These are phyloP conservation scores for Gymnocypris eckloni DNA, from an alignment of 2,797 vertebrate species.

Conservation along the genomic window DNA sequence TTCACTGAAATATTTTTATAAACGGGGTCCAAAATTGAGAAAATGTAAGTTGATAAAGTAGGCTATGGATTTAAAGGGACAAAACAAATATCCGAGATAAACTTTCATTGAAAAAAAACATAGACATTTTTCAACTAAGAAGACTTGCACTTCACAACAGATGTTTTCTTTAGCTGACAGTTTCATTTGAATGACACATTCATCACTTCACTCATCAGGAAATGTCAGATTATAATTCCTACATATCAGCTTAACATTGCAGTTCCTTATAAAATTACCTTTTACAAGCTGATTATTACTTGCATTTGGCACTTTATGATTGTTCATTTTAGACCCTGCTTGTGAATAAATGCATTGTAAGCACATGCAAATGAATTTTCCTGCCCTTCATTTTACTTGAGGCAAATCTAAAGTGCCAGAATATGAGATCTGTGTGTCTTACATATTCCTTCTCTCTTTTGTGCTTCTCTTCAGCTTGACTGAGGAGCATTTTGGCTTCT, in stretches of 20 bases:
- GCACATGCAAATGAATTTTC: constrained; percentile 24
- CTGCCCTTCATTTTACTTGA: constrained; percentile 18
- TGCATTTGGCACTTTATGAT: background rate
- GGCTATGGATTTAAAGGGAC: background rate
- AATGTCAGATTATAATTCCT: background rate
- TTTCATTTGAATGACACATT: background rate
- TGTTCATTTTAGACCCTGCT: constrained; percentile 22
- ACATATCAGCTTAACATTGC: background rate
- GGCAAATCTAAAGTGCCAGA: constrained; percentile 17
- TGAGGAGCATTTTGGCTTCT: constrained; percentile 88
- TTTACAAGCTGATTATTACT: background rate
- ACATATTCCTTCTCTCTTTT: constrained; percentile 95
- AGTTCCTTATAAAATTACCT: background rate
- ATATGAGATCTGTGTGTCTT: constrained; percentile 63
- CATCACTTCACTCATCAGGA: background rate
- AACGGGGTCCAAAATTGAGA: background rate
- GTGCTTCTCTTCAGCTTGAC: constrained; percentile 88
- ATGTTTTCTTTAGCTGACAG: background rate
- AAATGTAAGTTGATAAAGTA: background rate
- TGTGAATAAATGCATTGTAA: background rate
- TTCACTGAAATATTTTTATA: background rate
- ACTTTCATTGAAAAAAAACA: background rate
- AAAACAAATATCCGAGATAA: background rate
- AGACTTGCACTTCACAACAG: background rate
- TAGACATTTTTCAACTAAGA: background rate